Evolutionary conservation across 1,140 invertebrate species (phyloP).

Genomic region (Bombus ignitus): DNA sequence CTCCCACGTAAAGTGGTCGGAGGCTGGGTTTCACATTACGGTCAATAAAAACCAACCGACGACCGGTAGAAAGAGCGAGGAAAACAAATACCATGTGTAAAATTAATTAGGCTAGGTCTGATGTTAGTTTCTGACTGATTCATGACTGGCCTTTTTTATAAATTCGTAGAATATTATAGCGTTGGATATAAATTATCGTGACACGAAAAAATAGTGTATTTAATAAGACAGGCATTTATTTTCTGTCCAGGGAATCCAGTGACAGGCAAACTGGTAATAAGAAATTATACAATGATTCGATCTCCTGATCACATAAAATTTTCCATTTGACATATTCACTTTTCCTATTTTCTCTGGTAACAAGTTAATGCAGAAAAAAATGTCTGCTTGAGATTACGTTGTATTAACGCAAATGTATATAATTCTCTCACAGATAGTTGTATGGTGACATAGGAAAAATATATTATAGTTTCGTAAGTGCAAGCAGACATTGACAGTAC

Average conservation of each 20-base stretch:
- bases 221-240: constrained; percentile 43
- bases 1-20: constrained; percentile 61
- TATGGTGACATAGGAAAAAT: constrained; percentile 7
- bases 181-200: background rate
- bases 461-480: constrained; percentile 11
- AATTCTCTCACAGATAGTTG: background rate
- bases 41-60: constrained; percentile 68
- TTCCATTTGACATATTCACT: background rate
- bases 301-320: constrained; percentile 18
- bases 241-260: constrained; percentile 15
- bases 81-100: constrained; percentile 69
- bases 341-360: background rate
- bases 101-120: constrained; percentile 67
- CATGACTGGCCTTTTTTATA: background rate
- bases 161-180: constrained; percentile 10
- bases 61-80: constrained; percentile 15
- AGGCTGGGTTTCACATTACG: constrained; percentile 72
- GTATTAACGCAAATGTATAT: constrained; percentile 9
- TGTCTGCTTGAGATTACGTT: constrained; percentile 7
- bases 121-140: background rate
- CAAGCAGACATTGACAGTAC: background rate
- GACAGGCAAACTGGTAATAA: constrained; percentile 34
- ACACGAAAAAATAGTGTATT: constrained; percentile 21
- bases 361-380: background rate
- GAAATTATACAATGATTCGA: constrained; percentile 33